phyloP scores from a whole-genome alignment of 1,140 invertebrate genomes.

The Papilio helenus region DNA sequence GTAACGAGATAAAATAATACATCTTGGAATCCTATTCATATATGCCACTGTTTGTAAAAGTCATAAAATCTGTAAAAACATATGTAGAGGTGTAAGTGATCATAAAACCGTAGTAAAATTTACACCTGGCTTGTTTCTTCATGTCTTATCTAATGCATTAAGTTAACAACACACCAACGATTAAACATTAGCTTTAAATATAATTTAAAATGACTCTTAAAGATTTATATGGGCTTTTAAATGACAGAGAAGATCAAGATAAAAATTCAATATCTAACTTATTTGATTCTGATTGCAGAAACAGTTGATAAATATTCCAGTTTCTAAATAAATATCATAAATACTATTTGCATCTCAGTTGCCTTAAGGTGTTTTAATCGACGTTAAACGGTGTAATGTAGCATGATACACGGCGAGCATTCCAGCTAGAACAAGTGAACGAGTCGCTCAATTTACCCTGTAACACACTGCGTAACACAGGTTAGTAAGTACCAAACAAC shows the following conservation, averaged over 20 bases:
- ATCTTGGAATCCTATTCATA: neutral
- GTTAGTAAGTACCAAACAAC: neutral
- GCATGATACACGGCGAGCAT: no score
- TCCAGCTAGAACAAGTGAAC: no score
- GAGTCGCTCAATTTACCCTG: no score
- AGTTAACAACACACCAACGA: neutral
- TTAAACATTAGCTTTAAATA: slow-evolving; percentile 12
- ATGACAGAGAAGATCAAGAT: neutral
- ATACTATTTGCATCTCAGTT: no score
- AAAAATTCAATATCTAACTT: no score
- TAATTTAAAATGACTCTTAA: neutral
- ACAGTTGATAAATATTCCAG: no score
- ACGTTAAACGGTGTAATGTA: no score
- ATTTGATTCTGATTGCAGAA: no score
- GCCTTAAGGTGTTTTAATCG: no score
- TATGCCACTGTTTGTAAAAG: neutral
- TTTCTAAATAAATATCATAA: no score
- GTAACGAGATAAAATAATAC: neutral
- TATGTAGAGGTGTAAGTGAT: neutral
- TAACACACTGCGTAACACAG: no score
- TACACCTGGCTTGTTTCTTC: slow-evolving; percentile 8
- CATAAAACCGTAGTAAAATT: slow-evolving; percentile 15
- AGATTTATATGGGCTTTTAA: neutral
- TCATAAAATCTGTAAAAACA: slow-evolving; percentile 24
- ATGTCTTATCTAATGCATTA: slow-evolving; percentile 6